A percentile compares a stretch with the other conserved stretches of the same genome.
Evolutionary conservation across 2,888 invertebrate species (phyloP).

Genomic region (Pollenia angustigena): DNA sequence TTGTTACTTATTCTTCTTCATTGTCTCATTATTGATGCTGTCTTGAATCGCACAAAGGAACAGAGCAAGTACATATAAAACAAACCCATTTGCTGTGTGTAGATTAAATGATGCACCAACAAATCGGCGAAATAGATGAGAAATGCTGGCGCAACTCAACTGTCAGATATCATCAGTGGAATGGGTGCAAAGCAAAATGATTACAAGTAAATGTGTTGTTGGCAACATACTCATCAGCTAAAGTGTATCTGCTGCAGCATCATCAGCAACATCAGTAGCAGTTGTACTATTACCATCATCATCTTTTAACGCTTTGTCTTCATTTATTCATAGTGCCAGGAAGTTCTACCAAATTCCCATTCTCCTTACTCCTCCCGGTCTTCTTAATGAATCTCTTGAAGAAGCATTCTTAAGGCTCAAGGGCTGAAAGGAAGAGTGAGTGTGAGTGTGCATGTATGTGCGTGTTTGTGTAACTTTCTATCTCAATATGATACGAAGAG

Average conservation of each 20-base stretch:
- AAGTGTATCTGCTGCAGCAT: constrained; percentile 13
- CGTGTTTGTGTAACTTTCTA: constrained; percentile 6
- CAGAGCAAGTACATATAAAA: neutral
- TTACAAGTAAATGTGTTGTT: constrained; percentile 31
- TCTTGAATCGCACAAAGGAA: neutral
- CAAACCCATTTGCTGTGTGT: constrained; percentile 25
- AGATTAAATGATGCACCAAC: constrained; percentile 28
- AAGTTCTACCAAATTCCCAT: constrained; percentile 49
- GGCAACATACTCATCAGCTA: constrained; percentile 7
- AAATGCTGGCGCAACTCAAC: neutral
- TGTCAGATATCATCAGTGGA: neutral
- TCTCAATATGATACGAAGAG: constrained; percentile 10
- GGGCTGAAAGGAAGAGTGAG: neutral
- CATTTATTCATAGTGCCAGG: constrained; percentile 55
- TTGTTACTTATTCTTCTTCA: constrained; percentile 3
- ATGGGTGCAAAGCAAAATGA: constrained; percentile 18
- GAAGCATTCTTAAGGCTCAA: constrained; percentile 19
- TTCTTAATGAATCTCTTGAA: neutral
- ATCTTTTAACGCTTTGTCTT: constrained; percentile 29
- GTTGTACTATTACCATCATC: constrained; percentile 15
- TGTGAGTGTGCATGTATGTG: neutral
- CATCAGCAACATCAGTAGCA: neutral
- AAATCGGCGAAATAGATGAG: neutral
- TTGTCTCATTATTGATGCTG: neutral
- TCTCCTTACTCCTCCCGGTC: neutral